A percentile compares a stretch with the other conserved stretches of the same genome.
Conservation (phyloP, 1,140 invertebrate species). For the Neodiprion fabricii region DNA sequence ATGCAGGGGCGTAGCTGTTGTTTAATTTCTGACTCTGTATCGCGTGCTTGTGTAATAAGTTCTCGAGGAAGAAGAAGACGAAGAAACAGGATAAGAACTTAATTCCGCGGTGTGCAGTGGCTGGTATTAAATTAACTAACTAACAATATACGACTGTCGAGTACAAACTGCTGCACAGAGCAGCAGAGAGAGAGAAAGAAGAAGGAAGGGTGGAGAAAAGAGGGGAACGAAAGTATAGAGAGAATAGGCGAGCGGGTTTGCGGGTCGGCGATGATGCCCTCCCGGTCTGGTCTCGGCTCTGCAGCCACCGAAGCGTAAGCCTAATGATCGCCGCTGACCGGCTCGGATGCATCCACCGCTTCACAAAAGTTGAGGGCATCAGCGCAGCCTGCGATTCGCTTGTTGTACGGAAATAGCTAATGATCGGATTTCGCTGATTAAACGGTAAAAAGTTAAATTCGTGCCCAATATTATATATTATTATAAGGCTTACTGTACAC, state of each 20-base stretch:
- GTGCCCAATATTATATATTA: no score
- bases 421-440: no score
- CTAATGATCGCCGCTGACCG: slow-evolving; percentile 61
- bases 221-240: slow-evolving; percentile 20
- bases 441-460: no score
- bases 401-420: slow-evolving; percentile 47
- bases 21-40: no score
- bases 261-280: slow-evolving; percentile 60
- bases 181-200: not conserved
- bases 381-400: no score
- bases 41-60: no score
- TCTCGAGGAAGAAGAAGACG: not conserved
- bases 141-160: not conserved
- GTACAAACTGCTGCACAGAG: not conserved
- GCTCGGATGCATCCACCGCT: slow-evolving; percentile 4
- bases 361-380: no score
- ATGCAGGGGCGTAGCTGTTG: no score
- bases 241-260: slow-evolving; percentile 46
- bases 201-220: slow-evolving; percentile 23
- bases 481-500: no score
- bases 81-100: not conserved
- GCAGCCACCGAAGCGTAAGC: slow-evolving; percentile 58
- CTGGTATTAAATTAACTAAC: slow-evolving; percentile 5
- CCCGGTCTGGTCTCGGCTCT: slow-evolving; percentile 48
- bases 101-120: not conserved